These are phyloP conservation scores for Alviniconcha marisindica DNA, from an alignment of 1,140 invertebrate genomes.

Conservation along the genomic window DNA sequence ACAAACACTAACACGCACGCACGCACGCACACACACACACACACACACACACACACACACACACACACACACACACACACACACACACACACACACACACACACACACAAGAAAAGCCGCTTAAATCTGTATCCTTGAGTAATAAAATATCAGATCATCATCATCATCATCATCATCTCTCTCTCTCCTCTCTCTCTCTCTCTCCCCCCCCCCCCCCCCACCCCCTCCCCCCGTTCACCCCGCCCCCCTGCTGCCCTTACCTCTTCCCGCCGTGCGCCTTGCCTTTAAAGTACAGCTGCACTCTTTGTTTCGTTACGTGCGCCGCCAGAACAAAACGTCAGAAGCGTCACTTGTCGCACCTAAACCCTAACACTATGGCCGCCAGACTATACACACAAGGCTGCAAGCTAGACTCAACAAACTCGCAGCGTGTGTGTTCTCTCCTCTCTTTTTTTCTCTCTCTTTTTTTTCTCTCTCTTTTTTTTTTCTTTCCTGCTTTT, in stretches of 20 bases:
- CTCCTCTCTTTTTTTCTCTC: neutral
- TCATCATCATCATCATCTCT: no score
- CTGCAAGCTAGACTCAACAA: neutral
- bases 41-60: neutral
- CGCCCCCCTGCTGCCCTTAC: no score
- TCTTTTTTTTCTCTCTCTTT: neutral
- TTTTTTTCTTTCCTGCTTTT: neutral
- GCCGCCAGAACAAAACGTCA: no score
- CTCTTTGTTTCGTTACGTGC: neutral
- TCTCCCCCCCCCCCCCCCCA: no score
- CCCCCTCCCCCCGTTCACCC: no score
- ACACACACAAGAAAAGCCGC: no score
- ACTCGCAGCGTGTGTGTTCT: neutral
- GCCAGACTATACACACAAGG: no score
- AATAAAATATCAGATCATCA: no score
- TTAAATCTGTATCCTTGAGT: no score
- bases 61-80: neutral
- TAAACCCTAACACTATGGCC: no score
- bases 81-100: neutral
- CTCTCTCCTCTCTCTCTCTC: neutral
- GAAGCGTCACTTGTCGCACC: no score
- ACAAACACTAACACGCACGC: neutral
- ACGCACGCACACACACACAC: slow-evolving; percentile 15
- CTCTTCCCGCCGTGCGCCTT: neutral
- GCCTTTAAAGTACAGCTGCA: neutral